Evolutionary conservation across 2,113 vertebrate genomes (phyloP).

Genomic region (Paraplagusia blochii): DNA sequence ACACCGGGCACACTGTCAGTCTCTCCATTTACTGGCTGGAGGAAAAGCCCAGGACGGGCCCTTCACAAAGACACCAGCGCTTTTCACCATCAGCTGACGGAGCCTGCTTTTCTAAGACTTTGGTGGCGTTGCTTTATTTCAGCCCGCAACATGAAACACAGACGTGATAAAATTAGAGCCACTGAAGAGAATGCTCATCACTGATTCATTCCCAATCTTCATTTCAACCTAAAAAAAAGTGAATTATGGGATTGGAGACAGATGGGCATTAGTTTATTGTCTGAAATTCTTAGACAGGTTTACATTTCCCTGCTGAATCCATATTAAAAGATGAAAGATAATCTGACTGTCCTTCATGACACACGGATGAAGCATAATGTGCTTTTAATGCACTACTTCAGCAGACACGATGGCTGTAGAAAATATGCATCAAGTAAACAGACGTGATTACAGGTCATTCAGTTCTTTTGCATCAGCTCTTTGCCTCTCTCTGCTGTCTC

Average conservation of each 20-base stretch:
- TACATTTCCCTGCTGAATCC: too few species aligned
- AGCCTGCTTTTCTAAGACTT: slow-evolving; percentile 50
- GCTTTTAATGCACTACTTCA: too few species aligned
- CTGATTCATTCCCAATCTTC: not conserved
- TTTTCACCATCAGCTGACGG: slow-evolving; percentile 65
- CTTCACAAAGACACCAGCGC: slow-evolving; percentile 69
- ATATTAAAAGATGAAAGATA: too few species aligned
- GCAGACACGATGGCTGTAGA: too few species aligned
- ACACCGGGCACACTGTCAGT: slow-evolving; percentile 76
- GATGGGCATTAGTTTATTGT: too few species aligned
- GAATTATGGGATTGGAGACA: too few species aligned
- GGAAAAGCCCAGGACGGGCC: slow-evolving; percentile 69
- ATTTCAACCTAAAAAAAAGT: too few species aligned
- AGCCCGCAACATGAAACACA: slow-evolving; percentile 23
- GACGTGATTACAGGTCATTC: slow-evolving; percentile 47
- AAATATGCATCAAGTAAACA: slow-evolving; percentile 9
- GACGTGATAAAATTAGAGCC: slow-evolving; percentile 26
- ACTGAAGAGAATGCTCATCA: not conserved
- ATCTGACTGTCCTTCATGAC: not conserved
- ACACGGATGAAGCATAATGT: not conserved
- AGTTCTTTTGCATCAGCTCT: slow-evolving; percentile 36
- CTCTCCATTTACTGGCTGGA: slow-evolving; percentile 67
- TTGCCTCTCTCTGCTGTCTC: slow-evolving; percentile 47
- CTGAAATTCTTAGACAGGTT: too few species aligned
- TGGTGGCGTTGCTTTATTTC: slow-evolving; percentile 29